These are phyloP conservation scores for Stomorhina lunata DNA, from an alignment of 2,888 invertebrate species.

Conservation along the genomic window DNA sequence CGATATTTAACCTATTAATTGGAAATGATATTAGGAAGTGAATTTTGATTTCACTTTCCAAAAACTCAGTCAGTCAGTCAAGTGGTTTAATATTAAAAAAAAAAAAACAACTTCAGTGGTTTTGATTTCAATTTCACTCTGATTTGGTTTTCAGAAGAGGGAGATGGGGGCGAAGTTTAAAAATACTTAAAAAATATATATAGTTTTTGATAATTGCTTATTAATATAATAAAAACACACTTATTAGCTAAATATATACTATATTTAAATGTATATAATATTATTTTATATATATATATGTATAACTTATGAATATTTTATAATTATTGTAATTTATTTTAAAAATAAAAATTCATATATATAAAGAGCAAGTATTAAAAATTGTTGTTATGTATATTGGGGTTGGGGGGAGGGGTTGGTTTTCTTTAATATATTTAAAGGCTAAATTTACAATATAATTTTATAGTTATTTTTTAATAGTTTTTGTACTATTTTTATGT, in stretches of 20 bases:
- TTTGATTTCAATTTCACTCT: too few species aligned
- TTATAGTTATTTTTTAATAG: constrained; percentile 4
- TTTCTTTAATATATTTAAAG: too few species aligned
- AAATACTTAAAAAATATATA: constrained; percentile 20
- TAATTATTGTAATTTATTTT: not conserved
- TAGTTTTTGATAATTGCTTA: constrained; percentile 33
- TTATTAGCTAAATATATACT: constrained; percentile 36
- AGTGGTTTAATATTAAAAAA: too few species aligned
- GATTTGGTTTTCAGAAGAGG: too few species aligned
- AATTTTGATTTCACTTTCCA: too few species aligned
- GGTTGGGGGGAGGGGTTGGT: too few species aligned
- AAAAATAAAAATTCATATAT: constrained; percentile 29
- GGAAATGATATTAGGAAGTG: too few species aligned
- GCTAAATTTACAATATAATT: constrained; percentile 6
- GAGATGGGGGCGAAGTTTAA: not conserved
- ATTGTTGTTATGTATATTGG: not conserved
- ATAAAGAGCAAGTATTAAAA: constrained; percentile 56
- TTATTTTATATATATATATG: constrained; percentile 25
- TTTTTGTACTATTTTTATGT: constrained; percentile 58
- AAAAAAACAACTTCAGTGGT: too few species aligned
- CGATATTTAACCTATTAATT: too few species aligned
- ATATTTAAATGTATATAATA: constrained; percentile 6
- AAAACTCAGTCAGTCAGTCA: too few species aligned
- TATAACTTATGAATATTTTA: constrained; percentile 25
- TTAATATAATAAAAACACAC: constrained; percentile 59